phyloP scores from a whole-genome alignment of 2,797 vertebrate genomes.

The Phylloscopus collybita region DNA sequence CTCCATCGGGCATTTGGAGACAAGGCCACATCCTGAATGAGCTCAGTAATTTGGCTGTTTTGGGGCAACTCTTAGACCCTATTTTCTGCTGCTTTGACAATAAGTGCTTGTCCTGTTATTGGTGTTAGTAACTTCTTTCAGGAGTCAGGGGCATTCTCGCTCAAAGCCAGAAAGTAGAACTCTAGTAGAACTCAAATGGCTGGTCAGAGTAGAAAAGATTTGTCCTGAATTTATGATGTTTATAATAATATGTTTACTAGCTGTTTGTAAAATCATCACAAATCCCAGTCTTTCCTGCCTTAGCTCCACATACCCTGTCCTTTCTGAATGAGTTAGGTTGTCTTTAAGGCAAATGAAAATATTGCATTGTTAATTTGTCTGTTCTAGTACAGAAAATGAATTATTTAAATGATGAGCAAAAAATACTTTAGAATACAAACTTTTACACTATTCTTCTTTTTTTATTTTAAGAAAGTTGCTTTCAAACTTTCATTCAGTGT shows the following conservation, averaged over 20 bases:
- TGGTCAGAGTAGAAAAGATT: not conserved
- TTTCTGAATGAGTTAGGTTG: not conserved
- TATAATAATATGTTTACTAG: not conserved
- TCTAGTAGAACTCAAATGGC: not conserved
- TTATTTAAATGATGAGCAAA: not conserved
- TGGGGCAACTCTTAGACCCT: not conserved
- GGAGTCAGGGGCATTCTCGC: not conserved
- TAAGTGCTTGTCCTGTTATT: not conserved
- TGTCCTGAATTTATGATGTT: not conserved
- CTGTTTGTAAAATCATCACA: not conserved
- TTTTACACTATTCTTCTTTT: not conserved
- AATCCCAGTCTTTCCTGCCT: not conserved
- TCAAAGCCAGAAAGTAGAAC: not conserved
- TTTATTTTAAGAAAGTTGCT: not conserved
- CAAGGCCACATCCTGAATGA: not conserved
- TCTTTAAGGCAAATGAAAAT: not conserved
- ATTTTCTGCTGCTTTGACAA: not conserved
- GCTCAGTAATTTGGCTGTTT: not conserved
- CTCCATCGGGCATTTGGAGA: fast-evolving
- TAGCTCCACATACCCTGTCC: not conserved
- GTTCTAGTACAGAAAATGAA: not conserved
- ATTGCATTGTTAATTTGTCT: fast-evolving
- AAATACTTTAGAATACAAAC: not conserved
- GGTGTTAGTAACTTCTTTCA: not conserved
- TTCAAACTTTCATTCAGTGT: not conserved